Conservation (phyloP, 2,888 invertebrate species). For the Stictocephala bisonia region DNA sequence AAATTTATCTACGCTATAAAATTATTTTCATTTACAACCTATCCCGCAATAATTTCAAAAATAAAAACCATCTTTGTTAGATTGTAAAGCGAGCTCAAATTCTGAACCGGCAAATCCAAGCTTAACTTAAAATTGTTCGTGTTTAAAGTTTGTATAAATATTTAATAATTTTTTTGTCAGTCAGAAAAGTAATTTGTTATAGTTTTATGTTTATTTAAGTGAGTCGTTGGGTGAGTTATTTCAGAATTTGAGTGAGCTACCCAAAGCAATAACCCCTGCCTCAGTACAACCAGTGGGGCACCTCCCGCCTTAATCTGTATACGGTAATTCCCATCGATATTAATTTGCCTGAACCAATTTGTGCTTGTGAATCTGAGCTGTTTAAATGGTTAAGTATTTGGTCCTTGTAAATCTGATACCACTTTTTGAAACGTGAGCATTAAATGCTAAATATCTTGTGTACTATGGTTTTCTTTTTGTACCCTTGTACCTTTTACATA, state of each 20-base stretch:
- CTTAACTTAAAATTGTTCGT: background rate
- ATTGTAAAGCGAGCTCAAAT: constrained; percentile 19
- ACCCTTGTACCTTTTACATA: background rate
- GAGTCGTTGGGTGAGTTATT: background rate
- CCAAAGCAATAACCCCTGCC: constrained; percentile 11
- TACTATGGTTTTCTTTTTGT: constrained; percentile 43
- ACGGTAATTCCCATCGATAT: constrained; percentile 47
- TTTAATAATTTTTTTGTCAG: constrained; percentile 24
- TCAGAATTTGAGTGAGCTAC: constrained; percentile 12
- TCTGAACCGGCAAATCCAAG: background rate
- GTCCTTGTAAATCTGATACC: constrained; percentile 49
- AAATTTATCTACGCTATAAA: too few species aligned
- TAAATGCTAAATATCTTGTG: constrained; percentile 59
- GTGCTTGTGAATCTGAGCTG: constrained; percentile 45
- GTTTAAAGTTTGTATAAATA: constrained; percentile 25
- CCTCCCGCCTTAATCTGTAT: constrained; percentile 49
- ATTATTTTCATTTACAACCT: too few species aligned
- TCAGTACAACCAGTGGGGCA: background rate
- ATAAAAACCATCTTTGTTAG: background rate
- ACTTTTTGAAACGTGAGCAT: constrained; percentile 57
- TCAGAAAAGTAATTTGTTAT: constrained; percentile 11
- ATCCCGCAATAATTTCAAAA: constrained; percentile 24
- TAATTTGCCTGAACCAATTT: constrained; percentile 41
- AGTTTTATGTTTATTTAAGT: background rate
- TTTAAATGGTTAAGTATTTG: constrained; percentile 48